Evolutionary conservation across 2,888 invertebrate genomes (phyloP).

Genomic region (Monopis laevigella): DNA sequence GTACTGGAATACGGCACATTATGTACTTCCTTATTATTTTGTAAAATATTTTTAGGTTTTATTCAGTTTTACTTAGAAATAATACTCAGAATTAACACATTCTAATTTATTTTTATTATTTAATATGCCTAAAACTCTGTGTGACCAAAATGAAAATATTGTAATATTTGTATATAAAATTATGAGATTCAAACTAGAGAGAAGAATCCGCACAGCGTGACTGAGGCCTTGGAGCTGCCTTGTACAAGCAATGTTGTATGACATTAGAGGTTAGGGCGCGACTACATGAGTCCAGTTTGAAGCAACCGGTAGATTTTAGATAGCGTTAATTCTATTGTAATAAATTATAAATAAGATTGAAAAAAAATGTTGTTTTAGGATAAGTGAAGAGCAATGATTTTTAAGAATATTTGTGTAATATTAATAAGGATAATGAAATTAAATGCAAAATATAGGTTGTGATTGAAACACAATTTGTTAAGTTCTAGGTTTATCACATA

Average conservation of each 20-base stretch:
- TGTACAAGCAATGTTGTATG: constrained; percentile 30
- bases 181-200: constrained; percentile 9
- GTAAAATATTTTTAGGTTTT: no score
- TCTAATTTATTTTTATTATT: no score
- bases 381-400: constrained; percentile 67
- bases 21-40: no score
- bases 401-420: constrained; percentile 62
- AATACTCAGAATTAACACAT: no score
- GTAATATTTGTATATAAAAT: neutral
- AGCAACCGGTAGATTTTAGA: constrained; percentile 63
- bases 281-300: constrained; percentile 51
- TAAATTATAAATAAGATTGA: constrained; percentile 60
- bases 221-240: constrained; percentile 8
- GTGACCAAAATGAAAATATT: neutral
- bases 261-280: constrained; percentile 13
- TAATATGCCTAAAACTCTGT: no score
- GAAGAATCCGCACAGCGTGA: constrained; percentile 2
- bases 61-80: no score
- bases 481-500: constrained; percentile 54
- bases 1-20: no score
- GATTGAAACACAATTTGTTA: constrained; percentile 67
- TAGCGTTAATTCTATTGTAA: constrained; percentile 64
- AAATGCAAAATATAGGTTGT: constrained; percentile 68
- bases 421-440: constrained; percentile 55
- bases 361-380: constrained; percentile 65